Base-by-base conservation (phyloP, 2,888 invertebrate species). In the Metellina segmentata region DNA sequence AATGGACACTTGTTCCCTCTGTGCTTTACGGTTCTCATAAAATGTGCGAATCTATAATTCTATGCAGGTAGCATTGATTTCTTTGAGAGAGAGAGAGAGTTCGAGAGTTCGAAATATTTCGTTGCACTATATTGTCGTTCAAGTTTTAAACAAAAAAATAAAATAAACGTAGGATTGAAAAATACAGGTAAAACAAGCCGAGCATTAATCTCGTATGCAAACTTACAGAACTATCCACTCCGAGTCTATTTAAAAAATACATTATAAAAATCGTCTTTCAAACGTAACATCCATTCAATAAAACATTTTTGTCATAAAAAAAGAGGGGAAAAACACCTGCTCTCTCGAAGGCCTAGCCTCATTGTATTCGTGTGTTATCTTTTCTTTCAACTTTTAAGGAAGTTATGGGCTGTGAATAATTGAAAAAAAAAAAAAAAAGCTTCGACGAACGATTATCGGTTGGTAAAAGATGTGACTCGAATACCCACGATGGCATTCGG, bases 301-400 rank as follows among this genome's bases (percentile, higher is more conserved):
- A 16, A 61, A 61, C 61, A 16, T 61, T 61, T 61, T 61, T 61
- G 13, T 61, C 8, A 61, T 61, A 61, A 61, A 61, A 61, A 61
- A 61, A 61, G 16, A 1, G 8, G 9, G 8, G 1, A 61, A 61
- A 61, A 61, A 34, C 34, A 34, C 61, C 61, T 16, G 61, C 61
- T 16, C 61, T 16, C 16, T 11, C 61, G 61, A 61, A 61, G 61
- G 61, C 61, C 61, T 61, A 34, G 20, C 52, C 48, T 70, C 79
- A 81, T 88, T 85, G 78, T 89, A 78, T 74, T 48, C 69, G 8
- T 72, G 8, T 72, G 82, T 74, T 85, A 81, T 82, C 82, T 72
- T 85, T 51, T 51, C 85, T 81, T 90, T 85, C 83, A 79, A 85
- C 89, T 90, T 79, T 91, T 91, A 49, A 91, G 90, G 90, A 91